A percentile compares a stretch with the other conserved stretches of the same genome.
phyloP scores from a whole-genome alignment of 2,113 vertebrate species.

The Lamprotornis superbus region DNA sequence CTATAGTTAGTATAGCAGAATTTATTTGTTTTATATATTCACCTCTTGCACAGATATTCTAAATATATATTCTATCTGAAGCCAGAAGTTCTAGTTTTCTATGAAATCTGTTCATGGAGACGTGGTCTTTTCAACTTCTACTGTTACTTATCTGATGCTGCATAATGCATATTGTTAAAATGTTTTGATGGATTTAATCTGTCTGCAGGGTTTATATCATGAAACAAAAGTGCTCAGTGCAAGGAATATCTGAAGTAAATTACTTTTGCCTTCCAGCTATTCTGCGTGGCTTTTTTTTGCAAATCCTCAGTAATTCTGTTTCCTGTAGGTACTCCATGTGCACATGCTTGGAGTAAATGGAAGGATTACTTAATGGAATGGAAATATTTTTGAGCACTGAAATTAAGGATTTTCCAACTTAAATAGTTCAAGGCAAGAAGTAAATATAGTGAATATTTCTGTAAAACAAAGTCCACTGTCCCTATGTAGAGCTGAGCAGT shows the following conservation, averaged over 20 bases:
- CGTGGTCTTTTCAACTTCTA: not conserved
- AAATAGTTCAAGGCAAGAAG: not conserved
- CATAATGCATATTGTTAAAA: not conserved
- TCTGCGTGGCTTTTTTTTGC: conserved; percentile 10
- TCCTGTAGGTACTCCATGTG: not conserved
- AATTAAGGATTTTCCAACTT: not conserved
- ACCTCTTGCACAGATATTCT: conserved; percentile 10
- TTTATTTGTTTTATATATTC: conserved; percentile 7
- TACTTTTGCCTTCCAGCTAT: not conserved
- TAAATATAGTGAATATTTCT: not conserved
- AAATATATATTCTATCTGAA: conserved; percentile 9
- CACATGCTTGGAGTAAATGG: not conserved
- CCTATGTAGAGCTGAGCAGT: not conserved
- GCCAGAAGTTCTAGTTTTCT: conserved; percentile 55
- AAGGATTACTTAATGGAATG: not conserved
- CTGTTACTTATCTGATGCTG: not conserved
- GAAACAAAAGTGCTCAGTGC: not conserved
- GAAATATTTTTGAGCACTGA: not conserved
- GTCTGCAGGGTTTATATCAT: not conserved
- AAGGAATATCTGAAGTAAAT: not conserved
- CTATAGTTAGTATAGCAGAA: not conserved
- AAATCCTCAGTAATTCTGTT: not conserved
- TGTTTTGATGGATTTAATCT: not conserved
- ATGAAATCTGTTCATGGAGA: not conserved
- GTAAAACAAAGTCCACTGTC: not conserved